Percentiles rank a stretch among this genome's conserved stretches.
These are phyloP conservation scores for Plumapathes pennacea DNA, from an alignment of 92 coral and sea anemone species.

Conservation along the genomic window DNA sequence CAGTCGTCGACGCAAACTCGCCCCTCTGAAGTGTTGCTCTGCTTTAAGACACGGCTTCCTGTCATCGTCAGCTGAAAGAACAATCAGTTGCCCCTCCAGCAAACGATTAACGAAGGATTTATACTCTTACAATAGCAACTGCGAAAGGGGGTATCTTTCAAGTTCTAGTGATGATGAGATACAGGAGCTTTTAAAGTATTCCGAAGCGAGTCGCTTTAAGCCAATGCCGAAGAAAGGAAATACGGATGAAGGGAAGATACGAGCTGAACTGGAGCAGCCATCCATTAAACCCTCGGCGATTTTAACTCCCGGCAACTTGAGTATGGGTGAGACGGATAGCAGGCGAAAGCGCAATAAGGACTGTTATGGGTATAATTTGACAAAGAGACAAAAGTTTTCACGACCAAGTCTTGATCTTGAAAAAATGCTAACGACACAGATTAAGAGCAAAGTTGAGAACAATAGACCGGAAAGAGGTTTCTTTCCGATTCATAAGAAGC, in stretches of 20 bases:
- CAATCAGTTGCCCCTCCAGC: too few relatives aligned
- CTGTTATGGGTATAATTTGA: conserved; percentile 22
- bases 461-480: conserved; percentile 14
- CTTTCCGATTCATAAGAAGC: conserved; percentile 28
- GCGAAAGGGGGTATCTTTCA: conserved; percentile 26
- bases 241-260: background rate
- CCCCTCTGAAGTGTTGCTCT: too few relatives aligned
- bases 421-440: conserved; percentile 44
- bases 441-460: background rate
- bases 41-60: too few relatives aligned
- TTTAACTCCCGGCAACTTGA: too few relatives aligned
- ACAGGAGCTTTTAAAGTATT: conserved; percentile 20
- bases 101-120: background rate
- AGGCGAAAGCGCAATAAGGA: conserved; percentile 33
- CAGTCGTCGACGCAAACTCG: too few relatives aligned
- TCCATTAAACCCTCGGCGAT: too few relatives aligned
- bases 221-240: background rate
- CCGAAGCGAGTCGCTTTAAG: too few relatives aligned
- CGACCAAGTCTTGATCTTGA: conserved; percentile 58
- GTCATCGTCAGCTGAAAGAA: too few relatives aligned
- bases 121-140: background rate
- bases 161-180: conserved; percentile 51
- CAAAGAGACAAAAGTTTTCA: conserved; percentile 48
- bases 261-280: too few relatives aligned
- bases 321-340: conserved; percentile 17